Base-by-base conservation (phyloP, 2,113 vertebrate species). In the Dicentrarchus labrax region DNA sequence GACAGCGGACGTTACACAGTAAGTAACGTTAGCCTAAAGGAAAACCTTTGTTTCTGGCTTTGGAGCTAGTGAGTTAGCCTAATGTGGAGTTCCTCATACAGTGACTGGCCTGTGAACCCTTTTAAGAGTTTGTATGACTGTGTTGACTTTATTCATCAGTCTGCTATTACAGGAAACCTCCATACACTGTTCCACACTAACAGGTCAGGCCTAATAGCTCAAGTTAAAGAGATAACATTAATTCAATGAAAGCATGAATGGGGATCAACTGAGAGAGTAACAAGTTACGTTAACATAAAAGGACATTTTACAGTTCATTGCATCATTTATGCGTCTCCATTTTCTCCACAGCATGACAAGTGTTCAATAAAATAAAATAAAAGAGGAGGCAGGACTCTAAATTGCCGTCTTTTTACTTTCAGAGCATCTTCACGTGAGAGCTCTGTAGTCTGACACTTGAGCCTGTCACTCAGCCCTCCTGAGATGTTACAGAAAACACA, bases 401-500 rank as follows among this genome's bases (percentile, higher is more conserved):
- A 62, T 17, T 72, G 43, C 8, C 12, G 2, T 61, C 12, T 54
- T 45, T 9, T 66, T 75, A 21, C 75, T 82, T 61, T 73, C 56
- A 38, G 24, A 64, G n/a, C 6, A 16, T 65, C 50, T 59, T 56
- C 62, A 48, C 48, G 51, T 66, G 43, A 59, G 21, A 64, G 30
- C 39, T 76, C 57, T 54, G 59, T 78, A 41, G 24, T 79, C 22
- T 56, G 60, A 66, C 54, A 70, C 43, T 45, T 59, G 1, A 65
- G 48, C 19, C 67, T 69, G 54, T 53, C 41, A 70, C 51, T 84
- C 47, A 81, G 41, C 16, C 48, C 50, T 72, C 45, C 30, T 54
- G 72, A 60, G 60, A 80, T 10, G 64, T 13, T 59, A 75, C 53
- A 71, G 54, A 54, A 59, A 78, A 38, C 65, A 45, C 69, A 57